Evolutionary conservation across 2,113 vertebrate genomes (phyloP).

Genomic region (Zapus hudsonius): DNA sequence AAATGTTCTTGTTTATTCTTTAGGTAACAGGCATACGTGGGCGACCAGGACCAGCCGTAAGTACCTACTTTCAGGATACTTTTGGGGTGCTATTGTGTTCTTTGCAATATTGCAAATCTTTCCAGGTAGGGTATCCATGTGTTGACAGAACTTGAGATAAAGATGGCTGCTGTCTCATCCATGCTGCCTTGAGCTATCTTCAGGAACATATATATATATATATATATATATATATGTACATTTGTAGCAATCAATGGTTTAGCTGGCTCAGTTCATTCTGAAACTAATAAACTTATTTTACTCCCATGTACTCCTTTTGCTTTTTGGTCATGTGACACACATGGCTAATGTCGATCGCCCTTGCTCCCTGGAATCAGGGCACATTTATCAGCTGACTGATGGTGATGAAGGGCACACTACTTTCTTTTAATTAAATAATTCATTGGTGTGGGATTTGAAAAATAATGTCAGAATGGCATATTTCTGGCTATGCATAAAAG

Average conservation of each 20-base stretch:
- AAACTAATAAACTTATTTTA: neutral
- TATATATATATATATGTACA: neutral
- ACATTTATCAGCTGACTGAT: neutral
- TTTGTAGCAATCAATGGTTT: neutral
- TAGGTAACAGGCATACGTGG: constrained; percentile 95
- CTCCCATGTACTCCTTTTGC: neutral
- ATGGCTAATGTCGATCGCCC: neutral
- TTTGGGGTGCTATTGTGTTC: neutral
- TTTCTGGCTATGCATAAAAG: constrained; percentile 1
- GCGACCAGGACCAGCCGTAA: constrained; percentile 93
- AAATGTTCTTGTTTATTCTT: constrained; percentile 19
- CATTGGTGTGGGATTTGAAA: neutral
- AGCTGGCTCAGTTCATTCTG: neutral
- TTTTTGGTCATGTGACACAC: neutral
- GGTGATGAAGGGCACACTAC: neutral
- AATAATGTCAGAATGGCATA: neutral
- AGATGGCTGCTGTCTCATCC: neutral
- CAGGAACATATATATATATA: too few relatives aligned
- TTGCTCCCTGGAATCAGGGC: neutral
- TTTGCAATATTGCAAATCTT: neutral
- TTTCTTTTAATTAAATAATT: neutral
- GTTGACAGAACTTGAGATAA: neutral
- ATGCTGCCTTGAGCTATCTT: neutral
- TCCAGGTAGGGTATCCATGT: neutral
- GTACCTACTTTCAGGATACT: constrained; percentile 61